Evolutionary conservation across 2,797 vertebrate species (phyloP).

Genomic region (Pangasius mekongensis): DNA sequence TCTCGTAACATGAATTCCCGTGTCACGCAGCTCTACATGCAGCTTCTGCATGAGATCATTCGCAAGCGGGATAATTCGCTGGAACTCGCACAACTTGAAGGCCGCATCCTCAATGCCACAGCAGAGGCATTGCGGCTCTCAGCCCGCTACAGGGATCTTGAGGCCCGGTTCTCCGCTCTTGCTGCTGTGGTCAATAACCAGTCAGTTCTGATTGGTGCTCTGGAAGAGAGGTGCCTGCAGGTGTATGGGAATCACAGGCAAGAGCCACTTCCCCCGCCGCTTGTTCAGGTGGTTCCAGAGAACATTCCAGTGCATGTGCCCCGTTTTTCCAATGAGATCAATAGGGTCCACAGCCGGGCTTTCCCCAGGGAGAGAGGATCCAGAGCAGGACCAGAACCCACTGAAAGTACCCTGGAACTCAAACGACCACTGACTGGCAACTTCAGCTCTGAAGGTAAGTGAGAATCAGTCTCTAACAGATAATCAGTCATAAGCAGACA

Average conservation of each 20-base stretch:
- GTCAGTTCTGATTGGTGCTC: slow-evolving; percentile 83
- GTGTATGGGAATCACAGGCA: slow-evolving; percentile 78
- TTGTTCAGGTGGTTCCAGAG: slow-evolving; percentile 93
- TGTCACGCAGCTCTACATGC: slow-evolving; percentile 98
- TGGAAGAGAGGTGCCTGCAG: slow-evolving; percentile 90
- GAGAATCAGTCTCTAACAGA: not conserved
- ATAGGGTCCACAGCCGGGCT: slow-evolving; percentile 77
- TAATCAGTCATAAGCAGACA: not conserved
- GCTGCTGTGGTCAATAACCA: slow-evolving; percentile 93
- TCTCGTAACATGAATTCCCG: slow-evolving; percentile 99
- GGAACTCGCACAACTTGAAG: slow-evolving; percentile 94
- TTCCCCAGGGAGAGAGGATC: slow-evolving; percentile 74
- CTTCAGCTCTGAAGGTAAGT: slow-evolving; percentile 87
- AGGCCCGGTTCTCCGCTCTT: slow-evolving; percentile 84
- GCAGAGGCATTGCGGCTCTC: slow-evolving; percentile 88
- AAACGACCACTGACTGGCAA: slow-evolving; percentile 76
- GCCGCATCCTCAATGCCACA: slow-evolving; percentile 90
- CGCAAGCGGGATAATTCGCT: slow-evolving; percentile 95
- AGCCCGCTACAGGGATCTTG: slow-evolving; percentile 88
- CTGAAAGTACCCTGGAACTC: slow-evolving; percentile 82
- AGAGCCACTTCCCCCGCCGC: slow-evolving; percentile 82
- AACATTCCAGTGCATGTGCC: slow-evolving; percentile 88
- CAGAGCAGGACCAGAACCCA: slow-evolving; percentile 79
- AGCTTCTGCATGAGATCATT: slow-evolving; percentile 96
- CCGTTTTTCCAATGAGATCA: slow-evolving; percentile 91